Base-by-base conservation (phyloP, 2,888 invertebrate genomes). In the Cryptus viduatorius region DNA sequence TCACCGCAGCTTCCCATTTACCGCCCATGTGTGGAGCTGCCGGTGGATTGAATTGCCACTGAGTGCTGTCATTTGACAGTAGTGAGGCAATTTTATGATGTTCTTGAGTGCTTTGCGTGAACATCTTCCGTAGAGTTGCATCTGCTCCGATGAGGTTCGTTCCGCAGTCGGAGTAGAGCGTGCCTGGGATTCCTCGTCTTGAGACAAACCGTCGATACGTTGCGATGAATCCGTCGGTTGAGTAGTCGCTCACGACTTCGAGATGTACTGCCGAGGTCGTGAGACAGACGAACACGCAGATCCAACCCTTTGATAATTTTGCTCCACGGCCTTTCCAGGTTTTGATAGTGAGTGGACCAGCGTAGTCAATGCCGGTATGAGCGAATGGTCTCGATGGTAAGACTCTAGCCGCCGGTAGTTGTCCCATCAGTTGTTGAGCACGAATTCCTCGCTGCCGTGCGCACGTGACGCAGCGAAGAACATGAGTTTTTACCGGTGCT, bases 321-420 rank as follows among this genome's bases (percentile, higher is more conserved):
- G 80, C 48, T 1, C 78, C 80, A 24, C 88, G 64, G 1, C 86
- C 84, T 7, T 69, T 75, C 48, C 69, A 81, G 0, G 86, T 78
- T 4, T 81, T 81, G 8, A 89, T 4, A 0, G 48, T 42, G 61
- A 88, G 42, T 0, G 89, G 89, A 4, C 87, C 89, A 1, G 89
- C 88, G 31, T 89, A 89, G 50, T 89, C 87, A 0, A 90, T 65
- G 4, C 88, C 89, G 0, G 86, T 81, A 24, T 80, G 73, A 0
- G 29, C 14, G 56, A 88, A 89, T 0, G 87, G 64, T 1, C 86
- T 77, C 12, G 83, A 72, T 4, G 83, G 84, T 8, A 68, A 67
- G 7, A 88, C 72, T 16, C 89, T 61, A 1, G 29, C 5, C 0
- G 4, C 0, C 1, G 88, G 88, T 8, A 88, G 78, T 31, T 88